Percentiles rank a stretch among this genome's conserved stretches.
phyloP scores from a whole-genome alignment of 1,140 invertebrate species.

The Elysia chlorotica region DNA sequence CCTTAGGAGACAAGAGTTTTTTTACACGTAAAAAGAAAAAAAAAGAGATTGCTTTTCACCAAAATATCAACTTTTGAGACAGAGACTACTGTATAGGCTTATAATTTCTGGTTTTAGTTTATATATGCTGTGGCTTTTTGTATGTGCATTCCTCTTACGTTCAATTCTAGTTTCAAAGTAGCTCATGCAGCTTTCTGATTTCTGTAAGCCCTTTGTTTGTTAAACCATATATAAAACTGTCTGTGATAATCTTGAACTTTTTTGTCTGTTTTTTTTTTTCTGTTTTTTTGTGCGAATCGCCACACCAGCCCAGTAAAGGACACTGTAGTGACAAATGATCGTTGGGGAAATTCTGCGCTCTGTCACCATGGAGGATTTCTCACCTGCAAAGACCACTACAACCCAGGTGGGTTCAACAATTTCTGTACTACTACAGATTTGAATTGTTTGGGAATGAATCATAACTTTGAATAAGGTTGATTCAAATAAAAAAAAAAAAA shows the following conservation, averaged over 20 bases:
- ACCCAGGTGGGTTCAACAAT: constrained; percentile 69
- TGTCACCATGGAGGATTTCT: constrained; percentile 90
- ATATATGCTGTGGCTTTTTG: neutral
- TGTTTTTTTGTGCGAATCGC: too few species aligned
- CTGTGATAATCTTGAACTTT: neutral
- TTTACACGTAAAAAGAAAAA: too few species aligned
- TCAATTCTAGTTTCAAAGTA: neutral
- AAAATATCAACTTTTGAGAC: neutral
- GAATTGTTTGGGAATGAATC: neutral
- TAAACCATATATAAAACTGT: neutral
- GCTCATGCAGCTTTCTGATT: neutral
- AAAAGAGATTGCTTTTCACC: neutral
- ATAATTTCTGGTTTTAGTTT: neutral
- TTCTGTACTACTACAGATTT: neutral
- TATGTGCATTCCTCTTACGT: neutral
- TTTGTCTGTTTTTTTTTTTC: neutral
- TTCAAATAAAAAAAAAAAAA: too few species aligned
- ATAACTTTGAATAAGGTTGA: too few species aligned
- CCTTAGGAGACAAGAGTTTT: too few species aligned
- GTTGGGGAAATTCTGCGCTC: constrained; percentile 78
- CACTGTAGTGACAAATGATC: constrained; percentile 84
- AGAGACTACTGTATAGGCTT: too few species aligned
- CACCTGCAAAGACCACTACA: constrained; percentile 79
- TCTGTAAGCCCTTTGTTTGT: neutral
- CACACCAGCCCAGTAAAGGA: constrained; percentile 85